phyloP scores from a whole-genome alignment of 2,888 invertebrate species.

The Spialia ferax region DNA sequence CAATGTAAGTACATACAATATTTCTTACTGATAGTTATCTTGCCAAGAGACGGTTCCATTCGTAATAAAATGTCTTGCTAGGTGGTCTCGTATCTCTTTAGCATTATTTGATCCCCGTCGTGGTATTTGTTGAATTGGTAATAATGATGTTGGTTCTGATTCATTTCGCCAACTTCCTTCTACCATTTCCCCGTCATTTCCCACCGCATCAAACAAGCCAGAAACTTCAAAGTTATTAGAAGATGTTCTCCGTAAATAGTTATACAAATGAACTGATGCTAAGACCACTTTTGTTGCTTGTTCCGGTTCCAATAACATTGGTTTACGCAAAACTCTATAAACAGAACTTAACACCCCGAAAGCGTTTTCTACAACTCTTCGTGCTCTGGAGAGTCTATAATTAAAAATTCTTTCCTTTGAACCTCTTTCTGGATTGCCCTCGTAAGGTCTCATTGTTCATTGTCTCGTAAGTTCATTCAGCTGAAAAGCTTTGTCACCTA shows the following conservation, averaged over 20 bases:
- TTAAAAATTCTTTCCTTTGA: too few species aligned
- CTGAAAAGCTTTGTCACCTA: too few species aligned
- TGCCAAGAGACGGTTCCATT: slow-evolving; percentile 40
- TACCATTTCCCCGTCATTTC: slow-evolving; percentile 38
- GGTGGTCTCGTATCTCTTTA: slow-evolving; percentile 39
- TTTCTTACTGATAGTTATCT: slow-evolving; percentile 40
- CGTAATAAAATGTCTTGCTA: slow-evolving; percentile 42
- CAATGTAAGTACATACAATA: slow-evolving; percentile 33
- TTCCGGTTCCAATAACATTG: neutral
- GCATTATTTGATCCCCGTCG: slow-evolving; percentile 38
- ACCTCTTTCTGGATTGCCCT: too few species aligned
- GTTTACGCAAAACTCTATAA: neutral
- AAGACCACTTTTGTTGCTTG: neutral
- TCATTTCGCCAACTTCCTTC: slow-evolving; percentile 40
- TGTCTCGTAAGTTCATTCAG: too few species aligned
- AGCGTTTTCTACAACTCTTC: too few species aligned
- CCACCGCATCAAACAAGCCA: slow-evolving; percentile 37
- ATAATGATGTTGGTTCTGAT: slow-evolving; percentile 39
- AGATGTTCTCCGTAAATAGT: slow-evolving; percentile 42
- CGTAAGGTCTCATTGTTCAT: too few species aligned
- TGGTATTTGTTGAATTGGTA: slow-evolving; percentile 40
- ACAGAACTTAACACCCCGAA: too few species aligned
- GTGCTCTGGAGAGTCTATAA: too few species aligned
- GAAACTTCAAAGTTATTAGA: slow-evolving; percentile 33
- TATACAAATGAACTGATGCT: slow-evolving; percentile 36